Conservation (phyloP, 2,797 vertebrate genomes). For the Mareca penelope region DNA sequence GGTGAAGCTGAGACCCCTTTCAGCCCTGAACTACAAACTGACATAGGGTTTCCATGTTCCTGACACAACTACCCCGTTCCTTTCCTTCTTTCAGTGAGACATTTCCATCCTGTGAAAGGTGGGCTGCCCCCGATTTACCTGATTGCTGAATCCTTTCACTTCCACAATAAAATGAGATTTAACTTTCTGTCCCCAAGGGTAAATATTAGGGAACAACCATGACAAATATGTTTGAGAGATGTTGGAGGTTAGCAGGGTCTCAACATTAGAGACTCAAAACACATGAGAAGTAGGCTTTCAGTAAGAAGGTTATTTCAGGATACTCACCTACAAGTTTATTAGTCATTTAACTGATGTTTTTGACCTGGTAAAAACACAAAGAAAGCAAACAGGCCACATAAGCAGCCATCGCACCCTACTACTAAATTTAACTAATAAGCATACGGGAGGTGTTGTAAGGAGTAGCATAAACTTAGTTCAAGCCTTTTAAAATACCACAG, state of each 20-base stretch:
- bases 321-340: background rate
- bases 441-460: background rate
- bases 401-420: background rate
- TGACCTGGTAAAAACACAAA: background rate
- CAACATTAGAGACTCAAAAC: background rate
- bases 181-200: background rate
- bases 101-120: background rate
- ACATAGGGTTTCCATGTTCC: background rate
- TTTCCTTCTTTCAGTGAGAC: background rate
- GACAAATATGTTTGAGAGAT: no score
- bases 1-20: background rate
- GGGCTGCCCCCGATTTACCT: background rate
- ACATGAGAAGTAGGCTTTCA: background rate
- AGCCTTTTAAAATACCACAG: background rate
- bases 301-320: background rate
- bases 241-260: background rate
- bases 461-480: background rate
- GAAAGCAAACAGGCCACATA: background rate
- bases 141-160: background rate
- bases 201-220: background rate
- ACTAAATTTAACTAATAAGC: background rate
- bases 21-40: background rate
- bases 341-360: background rate
- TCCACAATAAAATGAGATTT: background rate
- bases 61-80: background rate